Evolutionary conservation across 2,797 vertebrate genomes (phyloP).

Genomic region (Apogon talboti): DNA sequence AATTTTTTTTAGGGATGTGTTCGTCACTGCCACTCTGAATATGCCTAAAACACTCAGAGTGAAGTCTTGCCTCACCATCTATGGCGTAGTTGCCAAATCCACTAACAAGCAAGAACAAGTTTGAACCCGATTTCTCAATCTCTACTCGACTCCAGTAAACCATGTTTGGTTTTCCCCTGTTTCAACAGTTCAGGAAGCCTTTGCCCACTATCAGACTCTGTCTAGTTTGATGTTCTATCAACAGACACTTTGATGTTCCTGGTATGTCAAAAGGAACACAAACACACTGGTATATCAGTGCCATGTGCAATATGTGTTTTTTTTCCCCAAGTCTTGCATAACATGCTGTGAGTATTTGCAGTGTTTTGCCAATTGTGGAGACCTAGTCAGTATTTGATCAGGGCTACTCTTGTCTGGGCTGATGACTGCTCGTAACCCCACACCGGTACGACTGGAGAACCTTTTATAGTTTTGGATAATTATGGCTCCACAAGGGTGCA

Average conservation of each 20-base stretch:
- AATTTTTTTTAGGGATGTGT: too few relatives aligned
- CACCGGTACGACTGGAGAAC: not conserved
- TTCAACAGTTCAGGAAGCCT: not conserved
- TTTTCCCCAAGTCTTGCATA: constrained; percentile 59
- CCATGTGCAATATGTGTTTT: constrained; percentile 23
- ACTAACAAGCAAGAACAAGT: not conserved
- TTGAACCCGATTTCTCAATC: constrained; percentile 20
- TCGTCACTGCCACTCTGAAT: too few relatives aligned
- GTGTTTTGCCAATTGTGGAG: not conserved
- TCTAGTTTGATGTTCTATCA: constrained; percentile 37
- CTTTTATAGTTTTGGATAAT: too few relatives aligned
- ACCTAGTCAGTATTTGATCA: constrained; percentile 9
- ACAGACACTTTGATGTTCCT: constrained; percentile 32
- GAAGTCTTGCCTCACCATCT: too few relatives aligned
- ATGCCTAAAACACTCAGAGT: too few relatives aligned
- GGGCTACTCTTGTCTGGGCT: not conserved
- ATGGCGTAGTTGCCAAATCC: too few relatives aligned
- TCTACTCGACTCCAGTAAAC: not conserved
- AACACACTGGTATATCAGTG: not conserved
- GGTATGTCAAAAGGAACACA: constrained; percentile 38
- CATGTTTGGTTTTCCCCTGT: not conserved
- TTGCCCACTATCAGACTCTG: constrained; percentile 26
- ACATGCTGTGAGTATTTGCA: constrained; percentile 15
- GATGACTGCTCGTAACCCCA: constrained; percentile 12
- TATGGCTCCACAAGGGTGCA: too few relatives aligned